Evolutionary conservation across 1,140 invertebrate species (phyloP).

Genomic region (Papilio aristodemus): DNA sequence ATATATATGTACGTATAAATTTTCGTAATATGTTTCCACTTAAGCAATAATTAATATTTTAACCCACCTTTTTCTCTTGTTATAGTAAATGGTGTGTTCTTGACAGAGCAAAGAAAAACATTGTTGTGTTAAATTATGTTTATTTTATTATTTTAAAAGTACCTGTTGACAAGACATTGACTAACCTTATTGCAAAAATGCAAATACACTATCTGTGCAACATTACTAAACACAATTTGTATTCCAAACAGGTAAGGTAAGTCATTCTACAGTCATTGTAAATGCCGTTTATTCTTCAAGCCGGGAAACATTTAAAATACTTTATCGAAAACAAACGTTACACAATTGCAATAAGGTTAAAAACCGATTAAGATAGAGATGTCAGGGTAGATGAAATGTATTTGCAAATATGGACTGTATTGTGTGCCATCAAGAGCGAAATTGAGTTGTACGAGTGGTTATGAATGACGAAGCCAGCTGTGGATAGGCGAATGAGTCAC

Average conservation of each 20-base stretch:
- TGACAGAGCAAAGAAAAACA: too few relatives aligned
- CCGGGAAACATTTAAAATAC: conserved; percentile 17
- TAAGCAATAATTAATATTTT: too few relatives aligned
- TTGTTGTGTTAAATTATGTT: too few relatives aligned
- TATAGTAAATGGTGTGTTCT: too few relatives aligned
- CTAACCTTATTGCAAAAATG: conserved; percentile 28
- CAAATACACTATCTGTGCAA: conserved; percentile 26
- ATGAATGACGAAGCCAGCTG: conserved; percentile 70
- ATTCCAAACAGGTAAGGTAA: conserved; percentile 34
- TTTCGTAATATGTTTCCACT: too few relatives aligned
- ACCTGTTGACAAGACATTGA: not conserved
- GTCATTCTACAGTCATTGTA: conserved; percentile 32
- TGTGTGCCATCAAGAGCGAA: conserved; percentile 37
- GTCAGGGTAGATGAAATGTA: not conserved
- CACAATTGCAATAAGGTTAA: conserved; percentile 32
- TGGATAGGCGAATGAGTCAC: conserved; percentile 62
- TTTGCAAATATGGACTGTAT: conserved; percentile 39
- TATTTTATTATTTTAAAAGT: not conserved
- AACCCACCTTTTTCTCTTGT: too few relatives aligned
- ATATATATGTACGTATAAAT: too few relatives aligned
- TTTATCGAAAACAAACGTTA: conserved; percentile 21
- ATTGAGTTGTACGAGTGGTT: conserved; percentile 35
- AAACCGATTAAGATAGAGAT: conserved; percentile 31
- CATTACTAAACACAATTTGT: conserved; percentile 34
- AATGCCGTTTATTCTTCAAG: conserved; percentile 29